phyloP scores from a whole-genome alignment of 1,140 invertebrate genomes.

The Anastatus disparis region DNA sequence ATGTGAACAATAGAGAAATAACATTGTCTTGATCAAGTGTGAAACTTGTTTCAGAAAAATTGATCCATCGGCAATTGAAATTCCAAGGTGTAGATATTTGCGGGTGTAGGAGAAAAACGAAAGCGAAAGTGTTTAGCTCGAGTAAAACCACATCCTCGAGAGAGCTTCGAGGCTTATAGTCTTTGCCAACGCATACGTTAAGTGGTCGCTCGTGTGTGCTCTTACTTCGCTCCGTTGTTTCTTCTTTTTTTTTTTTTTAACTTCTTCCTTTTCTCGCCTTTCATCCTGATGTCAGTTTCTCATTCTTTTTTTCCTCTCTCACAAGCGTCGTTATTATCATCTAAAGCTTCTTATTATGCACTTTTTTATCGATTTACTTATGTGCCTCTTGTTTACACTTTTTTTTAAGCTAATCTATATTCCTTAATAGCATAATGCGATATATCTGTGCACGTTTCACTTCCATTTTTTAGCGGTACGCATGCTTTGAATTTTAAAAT shows the following conservation, averaged over 20 bases:
- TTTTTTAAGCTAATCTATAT: conserved; percentile 1
- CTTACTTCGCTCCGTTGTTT: no score
- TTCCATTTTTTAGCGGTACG: no score
- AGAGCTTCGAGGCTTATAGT: conserved; percentile 41
- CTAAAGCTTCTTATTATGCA: not conserved
- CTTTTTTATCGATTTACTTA: conserved; percentile 24
- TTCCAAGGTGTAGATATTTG: no score
- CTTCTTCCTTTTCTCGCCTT: not conserved
- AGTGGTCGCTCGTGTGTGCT: conserved; percentile 32
- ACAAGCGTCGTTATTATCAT: conserved; percentile 14
- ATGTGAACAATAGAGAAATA: no score
- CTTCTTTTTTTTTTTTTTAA: conserved; percentile 10
- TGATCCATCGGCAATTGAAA: no score
- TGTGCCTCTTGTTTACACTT: conserved; percentile 19
- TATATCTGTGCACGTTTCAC: not conserved
- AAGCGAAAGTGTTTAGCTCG: not conserved
- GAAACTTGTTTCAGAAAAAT: no score
- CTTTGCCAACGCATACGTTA: conserved; percentile 24
- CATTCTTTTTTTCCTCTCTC: not conserved
- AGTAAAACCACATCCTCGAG: conserved; percentile 45
- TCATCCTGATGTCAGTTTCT: no score
- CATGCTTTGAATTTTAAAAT: no score
- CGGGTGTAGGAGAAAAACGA: not conserved
- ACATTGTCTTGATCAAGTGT: no score
- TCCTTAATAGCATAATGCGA: not conserved